Base-by-base conservation (phyloP, 2,888 invertebrate species). In the Halictus ligatus region DNA sequence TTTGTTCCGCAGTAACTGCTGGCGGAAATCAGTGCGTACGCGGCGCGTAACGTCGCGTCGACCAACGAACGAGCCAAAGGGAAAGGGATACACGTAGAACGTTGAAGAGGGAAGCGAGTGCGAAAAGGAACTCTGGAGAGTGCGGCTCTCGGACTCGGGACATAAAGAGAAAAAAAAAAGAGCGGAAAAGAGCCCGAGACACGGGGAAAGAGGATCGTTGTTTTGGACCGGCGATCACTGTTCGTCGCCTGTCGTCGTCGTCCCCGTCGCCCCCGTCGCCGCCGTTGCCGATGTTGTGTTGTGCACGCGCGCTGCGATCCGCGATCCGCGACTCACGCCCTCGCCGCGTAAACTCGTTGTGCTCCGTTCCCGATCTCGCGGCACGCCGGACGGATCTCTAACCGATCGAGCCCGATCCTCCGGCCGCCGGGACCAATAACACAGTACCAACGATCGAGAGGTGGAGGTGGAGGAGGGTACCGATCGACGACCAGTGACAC, bases 241-340 rank as follows among this genome's bases (percentile, higher is more conserved):
- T 67, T 35, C 67, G 67, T 67, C 64, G 89, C 54, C 79, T 15
- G 85, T 79, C 72, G 86, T 71, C 40, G 83, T 71, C 72, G 83
- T 67, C n/a, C 78, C 58, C 29, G 83, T 71, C 64, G 83, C 67
- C 40, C 40, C 35, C 29, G 29, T 35, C 35, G 35, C 35, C 35
- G 35, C 35, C 71, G 79, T 58, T 40, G 84, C 79, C 77, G 85
- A 48, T 84, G 69, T 85, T 89, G 83, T 89, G 78, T 86, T 83
- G 89, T 88, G 86, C 75, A 81, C 84, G 86, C 90, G 84, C 79
- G 77, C 76, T 78, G 67, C 67, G 71, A 58, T 76, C 80, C 86
- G 78, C 83, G 83, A 67, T 75, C 80, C 71, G 48, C 75, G 35
- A 71, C 78, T 60, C 78, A 75, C 86, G 77, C 77, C 85, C 85